Evolutionary conservation across 2,797 vertebrate genomes (phyloP).

Genomic region (Anguilla megastoma): DNA sequence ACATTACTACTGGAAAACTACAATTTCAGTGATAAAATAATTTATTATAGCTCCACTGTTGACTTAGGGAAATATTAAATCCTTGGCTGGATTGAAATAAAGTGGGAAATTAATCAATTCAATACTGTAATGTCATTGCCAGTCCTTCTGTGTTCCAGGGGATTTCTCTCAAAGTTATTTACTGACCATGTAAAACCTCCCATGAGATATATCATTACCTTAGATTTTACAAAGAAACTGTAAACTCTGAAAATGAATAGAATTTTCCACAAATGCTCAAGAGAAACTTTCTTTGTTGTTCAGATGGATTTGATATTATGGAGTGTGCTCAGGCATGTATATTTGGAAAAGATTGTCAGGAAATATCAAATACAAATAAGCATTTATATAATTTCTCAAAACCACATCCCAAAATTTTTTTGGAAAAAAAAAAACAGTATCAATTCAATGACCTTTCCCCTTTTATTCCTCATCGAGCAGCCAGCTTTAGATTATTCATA

Average conservation of each 20-base stretch:
- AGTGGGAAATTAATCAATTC: not conserved
- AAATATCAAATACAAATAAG: not conserved
- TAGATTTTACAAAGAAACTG: conserved; percentile 3
- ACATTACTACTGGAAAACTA: not conserved
- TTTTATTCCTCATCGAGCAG: not conserved
- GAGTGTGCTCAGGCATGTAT: not conserved
- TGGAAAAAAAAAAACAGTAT: not conserved
- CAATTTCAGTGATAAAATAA: not conserved
- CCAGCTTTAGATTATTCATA: conserved; percentile 23
- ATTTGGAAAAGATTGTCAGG: conserved; percentile 13
- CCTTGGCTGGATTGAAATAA: not conserved
- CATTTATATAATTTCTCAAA: conserved; percentile 3
- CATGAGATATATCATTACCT: conserved; percentile 2
- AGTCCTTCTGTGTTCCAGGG: not conserved
- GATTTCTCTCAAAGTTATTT: not conserved
- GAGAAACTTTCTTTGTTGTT: not conserved
- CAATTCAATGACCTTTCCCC: not conserved
- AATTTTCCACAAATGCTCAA: not conserved
- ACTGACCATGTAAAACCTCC: not conserved
- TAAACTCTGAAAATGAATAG: not conserved
- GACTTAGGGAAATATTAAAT: not conserved
- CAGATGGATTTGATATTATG: not conserved
- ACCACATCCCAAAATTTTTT: not conserved
- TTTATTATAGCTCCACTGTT: not conserved
- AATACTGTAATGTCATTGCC: conserved; percentile 17